These are phyloP conservation scores for Puntigrus tetrazona DNA, from an alignment of 2,113 vertebrate genomes.

Conservation along the genomic window DNA sequence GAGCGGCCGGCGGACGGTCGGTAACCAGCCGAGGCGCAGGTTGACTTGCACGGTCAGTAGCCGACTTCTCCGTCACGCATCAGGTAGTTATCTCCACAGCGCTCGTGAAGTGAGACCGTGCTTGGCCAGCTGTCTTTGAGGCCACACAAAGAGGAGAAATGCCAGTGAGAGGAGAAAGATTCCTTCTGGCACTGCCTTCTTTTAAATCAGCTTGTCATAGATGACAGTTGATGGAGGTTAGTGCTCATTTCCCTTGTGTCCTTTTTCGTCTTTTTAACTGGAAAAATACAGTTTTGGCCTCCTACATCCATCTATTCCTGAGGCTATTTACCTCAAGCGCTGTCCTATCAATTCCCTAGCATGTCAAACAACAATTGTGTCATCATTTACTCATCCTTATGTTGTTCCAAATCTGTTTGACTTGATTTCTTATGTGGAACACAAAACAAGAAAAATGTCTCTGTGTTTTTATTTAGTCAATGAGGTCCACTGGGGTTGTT, in stretches of 20 bases:
- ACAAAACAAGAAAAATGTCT: background rate
- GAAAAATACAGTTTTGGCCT: background rate
- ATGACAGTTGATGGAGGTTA: constrained; percentile 24
- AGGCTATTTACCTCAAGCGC: background rate
- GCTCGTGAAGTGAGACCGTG: constrained; percentile 10
- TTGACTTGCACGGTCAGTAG: background rate
- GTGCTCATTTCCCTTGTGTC: background rate
- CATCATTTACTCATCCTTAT: background rate
- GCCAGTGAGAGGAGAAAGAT: background rate
- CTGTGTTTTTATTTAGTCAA: background rate
- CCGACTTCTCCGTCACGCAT: constrained; percentile 34
- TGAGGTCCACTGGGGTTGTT: background rate
- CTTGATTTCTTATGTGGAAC: background rate
- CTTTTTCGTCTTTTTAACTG: constrained; percentile 11
- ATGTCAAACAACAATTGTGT: constrained; percentile 3
- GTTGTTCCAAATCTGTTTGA: background rate
- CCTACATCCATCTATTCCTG: background rate
- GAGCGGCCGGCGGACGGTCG: constrained; percentile 36
- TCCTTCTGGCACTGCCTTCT: background rate
- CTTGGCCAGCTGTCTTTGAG: constrained; percentile 41
- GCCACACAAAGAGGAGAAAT: background rate
- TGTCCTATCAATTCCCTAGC: background rate
- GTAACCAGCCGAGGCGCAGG: constrained; percentile 43
- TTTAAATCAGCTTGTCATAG: constrained; percentile 36
- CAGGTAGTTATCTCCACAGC: constrained; percentile 35